phyloP scores from a whole-genome alignment of 2,888 invertebrate genomes.

The Anoncus sp. region DNA sequence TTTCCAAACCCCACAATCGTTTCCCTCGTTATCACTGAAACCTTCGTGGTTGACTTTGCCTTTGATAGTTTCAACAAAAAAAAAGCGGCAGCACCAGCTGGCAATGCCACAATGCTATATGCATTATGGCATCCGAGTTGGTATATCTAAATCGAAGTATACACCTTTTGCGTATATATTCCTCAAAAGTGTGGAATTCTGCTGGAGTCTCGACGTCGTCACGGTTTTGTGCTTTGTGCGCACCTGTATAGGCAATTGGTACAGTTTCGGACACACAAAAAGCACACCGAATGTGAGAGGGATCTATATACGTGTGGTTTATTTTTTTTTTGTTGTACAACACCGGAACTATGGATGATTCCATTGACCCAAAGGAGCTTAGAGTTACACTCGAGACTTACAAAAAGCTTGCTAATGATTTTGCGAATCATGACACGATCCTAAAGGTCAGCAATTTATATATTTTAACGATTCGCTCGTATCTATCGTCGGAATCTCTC shows the following conservation, averaged over 20 bases:
- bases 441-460: constrained; percentile 75
- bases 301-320: constrained; percentile 1
- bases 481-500: too few relatives aligned
- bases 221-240: constrained; percentile 15
- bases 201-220: constrained; percentile 28
- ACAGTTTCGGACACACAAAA: constrained; percentile 28
- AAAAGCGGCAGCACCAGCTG: too few relatives aligned
- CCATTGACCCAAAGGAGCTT: constrained; percentile 77
- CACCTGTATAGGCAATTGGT: constrained; percentile 5
- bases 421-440: constrained; percentile 81
- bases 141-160: too few relatives aligned
- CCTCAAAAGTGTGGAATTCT: constrained; percentile 29
- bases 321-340: constrained; percentile 9
- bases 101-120: too few relatives aligned
- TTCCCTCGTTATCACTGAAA: constrained; percentile 15
- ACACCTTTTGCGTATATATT: too few relatives aligned
- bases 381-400: constrained; percentile 79
- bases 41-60: background rate
- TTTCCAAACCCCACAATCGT: too few relatives aligned
- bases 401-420: constrained; percentile 79
- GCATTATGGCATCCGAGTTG: too few relatives aligned
- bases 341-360: constrained; percentile 72
- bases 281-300: constrained; percentile 38
- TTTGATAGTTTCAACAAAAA: too few relatives aligned
- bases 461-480: constrained; percentile 13